Base-by-base conservation (phyloP, 1,140 invertebrate species). In the Lucilia sericata region DNA sequence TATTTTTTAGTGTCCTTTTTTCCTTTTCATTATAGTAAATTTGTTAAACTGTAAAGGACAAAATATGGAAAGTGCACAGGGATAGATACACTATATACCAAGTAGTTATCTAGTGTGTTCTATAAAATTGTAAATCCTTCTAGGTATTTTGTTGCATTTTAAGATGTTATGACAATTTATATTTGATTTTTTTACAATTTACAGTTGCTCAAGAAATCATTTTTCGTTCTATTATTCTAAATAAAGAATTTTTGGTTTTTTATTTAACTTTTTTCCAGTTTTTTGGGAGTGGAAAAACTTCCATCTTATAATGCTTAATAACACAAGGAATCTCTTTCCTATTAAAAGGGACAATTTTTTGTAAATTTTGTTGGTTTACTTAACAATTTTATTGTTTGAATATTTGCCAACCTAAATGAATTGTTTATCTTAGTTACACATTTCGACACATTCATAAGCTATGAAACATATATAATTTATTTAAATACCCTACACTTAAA, bases 361-460 rank as follows among this genome's bases (percentile, higher is more conserved):
- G 42, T 42, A 42, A 10, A 42, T 42, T 42, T 42, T 42, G 1
- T 3, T 42, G 42, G 42, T 42, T 42, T 42, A 42, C 42, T 42
- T 42, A 42, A 42, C 5, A 42, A 42, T 42, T 42, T 42, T 42
- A 42, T 42, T 42, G 42, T 42, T 78, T 42, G 47, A 78, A 42
- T 78, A 34, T 78, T 78, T 78, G 75, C 75, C 75, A 42, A 78
- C 36, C 75, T 78, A 78, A 78, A 78, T 78, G 75, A 78, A 78
- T 78, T 78, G 75, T 78, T 47, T 78, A 34, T 60, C 75, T 78
- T 78, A n/a, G 75, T 9, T 19, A 30, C n/a, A 74, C 10, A 74
- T n/a, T 21, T 74, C 12, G 2, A 74, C 10, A 74, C n/a, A 74
- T 74, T 12, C 25, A 25, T 21, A 25, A 42, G 70, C n/a, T 74